phyloP scores from a whole-genome alignment of 2,888 invertebrate genomes.

The Drosophila falleni region DNA sequence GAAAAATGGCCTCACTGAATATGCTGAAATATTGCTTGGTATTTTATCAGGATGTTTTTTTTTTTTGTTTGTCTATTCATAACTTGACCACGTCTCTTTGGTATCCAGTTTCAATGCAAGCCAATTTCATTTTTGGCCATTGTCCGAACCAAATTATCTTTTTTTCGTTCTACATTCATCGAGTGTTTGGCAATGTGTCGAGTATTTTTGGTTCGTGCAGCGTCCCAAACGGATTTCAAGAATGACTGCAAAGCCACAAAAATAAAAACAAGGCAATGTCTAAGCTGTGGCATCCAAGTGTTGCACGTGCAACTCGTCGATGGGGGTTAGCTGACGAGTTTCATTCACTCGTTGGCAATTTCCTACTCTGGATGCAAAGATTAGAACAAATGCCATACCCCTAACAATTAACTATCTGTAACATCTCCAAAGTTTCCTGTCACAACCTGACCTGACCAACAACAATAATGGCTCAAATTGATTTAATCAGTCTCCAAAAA shows the following conservation, averaged over 20 bases:
- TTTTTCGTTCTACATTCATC: conserved; percentile 28
- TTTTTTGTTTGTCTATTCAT: conserved; percentile 17
- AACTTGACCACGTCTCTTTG: conserved; percentile 10
- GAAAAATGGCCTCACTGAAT: background rate
- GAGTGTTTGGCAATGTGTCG: conserved; percentile 33
- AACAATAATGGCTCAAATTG: no score
- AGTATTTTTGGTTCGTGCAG: conserved; percentile 51
- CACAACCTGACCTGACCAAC: background rate
- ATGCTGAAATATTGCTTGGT: background rate
- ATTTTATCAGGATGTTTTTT: background rate
- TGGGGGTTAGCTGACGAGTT: conserved; percentile 22
- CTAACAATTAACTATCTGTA: conserved; percentile 14
- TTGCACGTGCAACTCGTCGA: conserved; percentile 29
- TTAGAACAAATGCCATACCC: conserved; percentile 35
- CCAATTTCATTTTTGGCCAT: conserved; percentile 28
- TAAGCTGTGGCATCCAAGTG: conserved; percentile 17
- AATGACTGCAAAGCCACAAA: background rate
- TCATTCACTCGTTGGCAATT: conserved; percentile 24
- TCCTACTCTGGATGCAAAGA: conserved; percentile 34
- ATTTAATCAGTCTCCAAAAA: no score
- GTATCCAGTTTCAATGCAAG: conserved; percentile 13
- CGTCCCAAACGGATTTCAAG: conserved; percentile 37
- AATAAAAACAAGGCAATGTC: background rate
- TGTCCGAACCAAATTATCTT: conserved; percentile 29
- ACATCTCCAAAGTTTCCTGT: background rate